Evolutionary conservation across 1,140 invertebrate species (phyloP), one percentile per base, ranked within the genome.

Genomic region (Diorhabda elongata): DNA sequence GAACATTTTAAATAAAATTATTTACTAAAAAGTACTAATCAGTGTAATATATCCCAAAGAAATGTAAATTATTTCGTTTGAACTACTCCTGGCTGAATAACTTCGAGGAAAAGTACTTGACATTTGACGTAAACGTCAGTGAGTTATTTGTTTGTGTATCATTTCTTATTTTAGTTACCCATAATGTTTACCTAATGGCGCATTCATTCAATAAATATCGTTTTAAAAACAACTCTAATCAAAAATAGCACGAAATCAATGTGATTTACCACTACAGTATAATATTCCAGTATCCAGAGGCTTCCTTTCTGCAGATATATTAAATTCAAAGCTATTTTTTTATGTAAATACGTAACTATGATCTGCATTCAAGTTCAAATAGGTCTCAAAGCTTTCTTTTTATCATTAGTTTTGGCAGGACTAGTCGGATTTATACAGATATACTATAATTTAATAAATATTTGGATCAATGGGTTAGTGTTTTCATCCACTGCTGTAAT

Each of bases 301-400:
- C 26, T 26, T 26, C 26, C 26, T 26, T 26, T 26, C 26, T 26
- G 26, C 26, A 26, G 26, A 26, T 26, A 26, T 26, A 26, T 26
- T 26, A 26, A 26, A 26, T 26, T 26, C 26, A 26, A 26, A 26
- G 26, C 26, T 26, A 26, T 26, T 26, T 26, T 26, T 26, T 26
- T 26, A 26, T 26, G 26, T 26, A 26, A 26, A 26, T 26, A 26
- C 26, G 26, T 26, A 52, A 52, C 59, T 60, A 67, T 67, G 65
- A 4, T 62, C 52, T 52, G 67, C 42, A 26, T 42, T 5, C 58
- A 61, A 11, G 61, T 44, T 6, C 44, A 62, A 62, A 43, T 68
- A 52, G 67, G 58, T 4, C 42, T 68, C 11, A 62, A 57, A 57
- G 62, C 44, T 11, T 68, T 68, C 42, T 61, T 26, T 45, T 52